Evolutionary conservation across 1,140 invertebrate genomes (phyloP), one percentile per base, ranked within the genome.

Genomic region (Augochlora pura): DNA sequence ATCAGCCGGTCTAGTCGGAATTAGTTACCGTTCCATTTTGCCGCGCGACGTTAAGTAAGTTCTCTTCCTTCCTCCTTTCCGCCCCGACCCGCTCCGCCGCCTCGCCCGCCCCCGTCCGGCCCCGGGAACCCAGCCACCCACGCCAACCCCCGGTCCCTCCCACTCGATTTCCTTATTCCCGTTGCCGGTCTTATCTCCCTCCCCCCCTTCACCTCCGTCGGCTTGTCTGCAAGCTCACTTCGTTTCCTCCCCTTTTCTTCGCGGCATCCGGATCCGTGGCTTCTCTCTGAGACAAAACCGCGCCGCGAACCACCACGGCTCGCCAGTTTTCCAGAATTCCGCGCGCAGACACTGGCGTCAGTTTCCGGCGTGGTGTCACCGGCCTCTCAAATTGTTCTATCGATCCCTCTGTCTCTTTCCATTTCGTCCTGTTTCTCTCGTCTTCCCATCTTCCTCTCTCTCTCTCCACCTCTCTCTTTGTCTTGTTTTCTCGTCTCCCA

Each of bases 1-100:
- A 92, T 92, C 88, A 90, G 84, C 80, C 74, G 74, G 79, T 78
- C 85, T 83, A 89, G 88, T 91, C 82, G 86, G 87, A 92, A 92
- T 92, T 91, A 92, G 90, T 91, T 91, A 91, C 90, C 85, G 86
- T 88, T 91, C 89, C 90, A 92, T 91, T 92, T 91, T 91, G 86
- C 91, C 90, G 88, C 91, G 88, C 87, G 86, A 84, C 88, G 88
- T 89, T 91, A 91, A 91, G 89, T 90, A 89, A 89, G 83, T 88
- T 83, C 81, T 76, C 83, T 85, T 87, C 86, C 86, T 77, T 80
- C 84, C 84, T 87, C 74, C 85, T n/a, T 38, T 65, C 73, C 74
- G 60, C 68, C 32, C 6, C n/a, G 39, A 23, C 21, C 68, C 18
- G 49, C 18, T 4, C 18, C 49, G 5, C 12, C 49, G 0, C 49